Base-by-base conservation (phyloP, 2,888 invertebrate species). In the Pogonocherus hispidulus region DNA sequence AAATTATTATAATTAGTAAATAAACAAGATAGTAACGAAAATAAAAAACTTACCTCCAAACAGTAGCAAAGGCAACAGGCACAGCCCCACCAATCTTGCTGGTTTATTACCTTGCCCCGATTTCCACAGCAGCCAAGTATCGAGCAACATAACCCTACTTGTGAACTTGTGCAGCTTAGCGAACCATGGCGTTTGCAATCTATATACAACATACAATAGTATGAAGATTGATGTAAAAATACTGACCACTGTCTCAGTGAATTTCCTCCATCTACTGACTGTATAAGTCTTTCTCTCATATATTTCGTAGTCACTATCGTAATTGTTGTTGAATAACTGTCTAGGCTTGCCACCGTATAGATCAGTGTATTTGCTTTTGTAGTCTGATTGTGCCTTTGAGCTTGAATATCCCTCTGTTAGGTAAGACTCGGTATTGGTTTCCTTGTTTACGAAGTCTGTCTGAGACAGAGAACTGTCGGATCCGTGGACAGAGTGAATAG, bases 31-130 rank as follows among this genome's bases (percentile, higher is more conserved):
- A 27, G 8, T 5, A 27, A 27, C 27, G 4, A 27, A 27, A 23
- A 22, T 27, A 20, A 27, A 18, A 46, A 41, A 87, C 89, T 90
- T 83, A 91, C 91, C 91, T 80, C 86, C 85, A 68, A 90, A 79
- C 66, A 90, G 76, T 49, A 90, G 73, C 51, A 90, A 82, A 0
- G 90, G 89, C 74, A 90, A 72, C 16, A 90, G 73, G 41, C 88
- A 83, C 56, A 91, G 72, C 5, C 77, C 75, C 6, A 80, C 32
- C 54, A 85, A 70, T 51, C 72, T 74, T 9, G 65, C 65, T 2
- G 75, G 67, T 57, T 79, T 81, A 52, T 77, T 73, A 8, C 74
- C 74, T 4, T 67, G 62, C 11, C 71, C 63, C 3, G 76, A 37
- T 57, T 81, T 84, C 77, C 74, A 79, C 70, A 85, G 63, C 59